Evolutionary conservation across 2,113 vertebrate species (phyloP).

Genomic region (Actinemys pallida): DNA sequence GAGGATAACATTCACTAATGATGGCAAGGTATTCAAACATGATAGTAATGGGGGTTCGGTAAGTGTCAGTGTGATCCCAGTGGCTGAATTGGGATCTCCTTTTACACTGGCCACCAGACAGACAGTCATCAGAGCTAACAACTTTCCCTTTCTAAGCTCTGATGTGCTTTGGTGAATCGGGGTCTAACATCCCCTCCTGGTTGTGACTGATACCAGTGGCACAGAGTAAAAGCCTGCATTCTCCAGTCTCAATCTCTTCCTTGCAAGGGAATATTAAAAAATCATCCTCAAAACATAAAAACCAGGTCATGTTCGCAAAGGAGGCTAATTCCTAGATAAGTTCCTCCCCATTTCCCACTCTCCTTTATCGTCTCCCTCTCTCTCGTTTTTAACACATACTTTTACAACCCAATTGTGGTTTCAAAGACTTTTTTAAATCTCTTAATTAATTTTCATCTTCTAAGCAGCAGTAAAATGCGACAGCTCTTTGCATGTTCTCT

Average conservation of each 20-base stretch:
- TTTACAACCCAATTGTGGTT: slow-evolving; percentile 60
- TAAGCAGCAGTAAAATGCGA: background rate
- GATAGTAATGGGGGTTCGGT: background rate
- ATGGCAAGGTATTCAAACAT: background rate
- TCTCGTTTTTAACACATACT: background rate
- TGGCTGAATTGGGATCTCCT: background rate
- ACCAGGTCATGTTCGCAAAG: background rate
- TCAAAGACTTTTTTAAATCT: slow-evolving; percentile 70
- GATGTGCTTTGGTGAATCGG: background rate
- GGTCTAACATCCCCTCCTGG: background rate
- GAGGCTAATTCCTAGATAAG: background rate
- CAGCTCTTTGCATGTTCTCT: background rate
- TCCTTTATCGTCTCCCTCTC: background rate
- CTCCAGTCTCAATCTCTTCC: background rate
- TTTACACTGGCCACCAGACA: background rate
- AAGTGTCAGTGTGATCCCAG: background rate
- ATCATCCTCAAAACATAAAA: background rate
- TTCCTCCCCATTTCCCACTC: background rate
- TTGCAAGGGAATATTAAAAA: background rate
- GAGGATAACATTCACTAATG: background rate
- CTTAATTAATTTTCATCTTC: slow-evolving; percentile 71
- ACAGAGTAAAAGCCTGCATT: background rate
- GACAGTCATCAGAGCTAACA: background rate
- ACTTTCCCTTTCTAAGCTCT: too few species aligned
- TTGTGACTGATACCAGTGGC: background rate